Percentiles rank a stretch among this genome's conserved stretches.
phyloP scores from a whole-genome alignment of 2,888 invertebrate genomes.

The Sarcophaga rosellei region DNA sequence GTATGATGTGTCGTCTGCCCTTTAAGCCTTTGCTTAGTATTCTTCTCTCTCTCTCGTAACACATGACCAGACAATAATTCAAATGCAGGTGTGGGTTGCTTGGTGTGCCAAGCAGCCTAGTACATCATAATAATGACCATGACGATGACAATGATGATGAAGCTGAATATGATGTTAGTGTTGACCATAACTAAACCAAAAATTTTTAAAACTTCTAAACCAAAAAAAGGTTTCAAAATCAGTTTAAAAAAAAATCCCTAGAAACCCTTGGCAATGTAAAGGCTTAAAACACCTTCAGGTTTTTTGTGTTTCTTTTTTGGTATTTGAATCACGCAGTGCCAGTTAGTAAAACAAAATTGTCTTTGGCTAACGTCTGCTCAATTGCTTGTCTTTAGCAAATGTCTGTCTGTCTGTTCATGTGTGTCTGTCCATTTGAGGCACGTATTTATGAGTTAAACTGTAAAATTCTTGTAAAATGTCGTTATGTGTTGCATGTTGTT shows the following conservation, averaged over 20 bases:
- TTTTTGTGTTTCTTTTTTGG: slow-evolving; percentile 7
- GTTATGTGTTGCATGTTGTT: slow-evolving; percentile 3
- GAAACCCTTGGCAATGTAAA: neutral
- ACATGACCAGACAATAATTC: slow-evolving; percentile 50
- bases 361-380: neutral
- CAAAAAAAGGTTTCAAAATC: neutral
- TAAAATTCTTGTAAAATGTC: slow-evolving; percentile 40
- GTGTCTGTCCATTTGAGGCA: slow-evolving; percentile 35
- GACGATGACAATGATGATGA: slow-evolving; percentile 5
- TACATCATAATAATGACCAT: slow-evolving; percentile 9
- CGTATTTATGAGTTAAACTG: slow-evolving; percentile 41
- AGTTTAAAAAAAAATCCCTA: neutral
- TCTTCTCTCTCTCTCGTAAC: no score
- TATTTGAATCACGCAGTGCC: slow-evolving; percentile 63
- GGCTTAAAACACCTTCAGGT: neutral
- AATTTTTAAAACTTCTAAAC: neutral
- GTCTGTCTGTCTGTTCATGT: neutral
- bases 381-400: neutral
- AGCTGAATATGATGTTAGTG: neutral
- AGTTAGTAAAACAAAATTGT: neutral
- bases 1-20: slow-evolving; percentile 12
- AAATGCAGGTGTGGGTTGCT: slow-evolving; percentile 55
- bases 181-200: slow-evolving; percentile 16
- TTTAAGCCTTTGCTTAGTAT: neutral
- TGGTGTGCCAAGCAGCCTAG: slow-evolving; percentile 31